Percentiles rank a stretch among this genome's conserved stretches.
Conservation (phyloP, 1,140 invertebrate genomes). For the Thereuonema tuberculata region DNA sequence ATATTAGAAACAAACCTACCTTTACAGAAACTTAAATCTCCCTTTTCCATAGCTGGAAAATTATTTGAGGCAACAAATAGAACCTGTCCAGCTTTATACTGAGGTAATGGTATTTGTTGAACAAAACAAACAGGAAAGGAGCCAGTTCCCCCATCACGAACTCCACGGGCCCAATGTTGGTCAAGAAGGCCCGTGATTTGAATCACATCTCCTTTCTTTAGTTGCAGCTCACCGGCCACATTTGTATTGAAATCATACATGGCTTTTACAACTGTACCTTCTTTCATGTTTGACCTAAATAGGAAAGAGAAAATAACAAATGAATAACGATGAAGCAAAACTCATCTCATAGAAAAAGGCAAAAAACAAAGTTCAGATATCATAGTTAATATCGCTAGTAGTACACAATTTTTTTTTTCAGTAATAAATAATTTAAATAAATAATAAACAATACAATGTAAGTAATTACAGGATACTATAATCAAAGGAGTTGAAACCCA, state of each 20-base stretch:
- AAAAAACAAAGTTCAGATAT: too few relatives aligned
- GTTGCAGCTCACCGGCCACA: constrained; percentile 25
- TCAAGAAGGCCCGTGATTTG: constrained; percentile 36
- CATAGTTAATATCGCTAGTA: too few relatives aligned
- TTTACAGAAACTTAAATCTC: constrained; percentile 37
- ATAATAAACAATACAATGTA: too few relatives aligned
- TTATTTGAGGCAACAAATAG: constrained; percentile 35
- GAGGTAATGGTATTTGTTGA: constrained; percentile 33
- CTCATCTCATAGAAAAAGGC: too few relatives aligned
- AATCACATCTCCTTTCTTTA: constrained; percentile 27
- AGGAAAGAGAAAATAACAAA: too few relatives aligned
- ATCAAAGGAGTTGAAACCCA: too few relatives aligned
- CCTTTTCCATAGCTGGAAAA: constrained; percentile 34
- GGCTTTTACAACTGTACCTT: constrained; percentile 20
- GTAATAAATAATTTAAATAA: too few relatives aligned
- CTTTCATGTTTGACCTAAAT: constrained; percentile 5
- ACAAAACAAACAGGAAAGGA: constrained; percentile 40
- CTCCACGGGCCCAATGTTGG: constrained; percentile 39
- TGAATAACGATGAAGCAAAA: too few relatives aligned
- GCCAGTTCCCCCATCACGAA: constrained; percentile 29
- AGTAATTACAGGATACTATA: too few relatives aligned
- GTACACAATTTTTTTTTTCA: too few relatives aligned
- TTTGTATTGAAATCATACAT: constrained; percentile 27
- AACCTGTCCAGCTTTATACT: constrained; percentile 29
- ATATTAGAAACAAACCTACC: constrained; percentile 32